Evolutionary conservation across 2,888 invertebrate genomes (phyloP).

Genomic region (Drosophila tanythrix): DNA sequence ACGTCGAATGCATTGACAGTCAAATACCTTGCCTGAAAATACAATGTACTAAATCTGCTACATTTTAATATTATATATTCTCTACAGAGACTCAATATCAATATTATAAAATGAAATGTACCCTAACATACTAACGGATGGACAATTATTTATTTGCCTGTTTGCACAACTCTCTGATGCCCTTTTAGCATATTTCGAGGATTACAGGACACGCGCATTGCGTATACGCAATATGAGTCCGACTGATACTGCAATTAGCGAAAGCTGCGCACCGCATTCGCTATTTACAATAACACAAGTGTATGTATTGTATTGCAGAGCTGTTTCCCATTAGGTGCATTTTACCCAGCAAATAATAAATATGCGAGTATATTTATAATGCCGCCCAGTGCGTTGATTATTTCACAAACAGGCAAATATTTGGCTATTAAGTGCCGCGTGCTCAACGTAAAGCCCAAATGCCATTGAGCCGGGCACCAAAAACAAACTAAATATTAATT

Average conservation of each 20-base stretch:
- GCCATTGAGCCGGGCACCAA: slow-evolving; percentile 14
- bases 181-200: background rate
- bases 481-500: slow-evolving; percentile 45
- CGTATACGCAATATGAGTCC: slow-evolving; percentile 50
- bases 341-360: slow-evolving; percentile 18
- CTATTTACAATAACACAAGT: slow-evolving; percentile 51
- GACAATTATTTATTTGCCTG: background rate
- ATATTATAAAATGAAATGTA: background rate
- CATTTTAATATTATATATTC: background rate
- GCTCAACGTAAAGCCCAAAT: slow-evolving; percentile 19
- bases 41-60: background rate
- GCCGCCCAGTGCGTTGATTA: slow-evolving; percentile 41
- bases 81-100: background rate
- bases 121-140: too few species aligned
- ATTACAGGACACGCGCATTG: slow-evolving; percentile 21
- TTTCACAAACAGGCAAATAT: slow-evolving; percentile 62
- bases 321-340: slow-evolving; percentile 11
- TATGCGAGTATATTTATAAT: slow-evolving; percentile 44
- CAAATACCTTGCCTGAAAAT: slow-evolving; percentile 7
- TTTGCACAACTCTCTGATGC: background rate
- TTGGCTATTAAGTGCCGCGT: slow-evolving; percentile 62
- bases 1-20: background rate
- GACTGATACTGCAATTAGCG: slow-evolving; percentile 61
- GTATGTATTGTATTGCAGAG: slow-evolving; percentile 24
- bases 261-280: slow-evolving; percentile 48